Conservation (phyloP, 2,888 invertebrate genomes). For the Campopleginae sp. region DNA sequence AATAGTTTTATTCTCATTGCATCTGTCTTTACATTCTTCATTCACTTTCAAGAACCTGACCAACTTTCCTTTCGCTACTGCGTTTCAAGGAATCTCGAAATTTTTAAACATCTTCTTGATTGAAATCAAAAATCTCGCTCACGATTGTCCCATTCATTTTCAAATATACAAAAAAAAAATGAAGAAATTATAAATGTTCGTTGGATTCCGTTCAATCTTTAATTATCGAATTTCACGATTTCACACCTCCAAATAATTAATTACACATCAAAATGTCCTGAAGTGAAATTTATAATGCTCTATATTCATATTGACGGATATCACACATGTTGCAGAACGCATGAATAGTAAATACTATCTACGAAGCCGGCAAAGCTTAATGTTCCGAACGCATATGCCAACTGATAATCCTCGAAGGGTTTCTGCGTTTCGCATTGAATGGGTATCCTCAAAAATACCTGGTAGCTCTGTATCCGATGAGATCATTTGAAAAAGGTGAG, state of each 20-base stretch:
- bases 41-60: neutral
- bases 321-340: neutral
- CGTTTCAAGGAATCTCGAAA: neutral
- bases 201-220: neutral
- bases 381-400: neutral
- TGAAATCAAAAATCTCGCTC: too few relatives aligned
- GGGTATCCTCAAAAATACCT: neutral
- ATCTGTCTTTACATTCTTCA: neutral
- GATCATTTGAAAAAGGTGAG: neutral
- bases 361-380: neutral
- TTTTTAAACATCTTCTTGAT: neutral
- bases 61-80: neutral
- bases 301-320: slow-evolving; percentile 1
- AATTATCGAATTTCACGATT: neutral
- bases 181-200: neutral
- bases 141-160: too few relatives aligned
- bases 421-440: slow-evolving; percentile 11
- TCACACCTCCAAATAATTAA: neutral
- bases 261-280: neutral
- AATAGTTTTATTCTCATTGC: neutral
- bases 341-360: neutral
- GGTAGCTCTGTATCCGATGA: neutral
- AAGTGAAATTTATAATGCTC: neutral
- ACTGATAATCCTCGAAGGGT: neutral
- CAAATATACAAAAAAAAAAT: neutral